phyloP scores from a whole-genome alignment of 1,140 invertebrate genomes.

The Solen grandis region DNA sequence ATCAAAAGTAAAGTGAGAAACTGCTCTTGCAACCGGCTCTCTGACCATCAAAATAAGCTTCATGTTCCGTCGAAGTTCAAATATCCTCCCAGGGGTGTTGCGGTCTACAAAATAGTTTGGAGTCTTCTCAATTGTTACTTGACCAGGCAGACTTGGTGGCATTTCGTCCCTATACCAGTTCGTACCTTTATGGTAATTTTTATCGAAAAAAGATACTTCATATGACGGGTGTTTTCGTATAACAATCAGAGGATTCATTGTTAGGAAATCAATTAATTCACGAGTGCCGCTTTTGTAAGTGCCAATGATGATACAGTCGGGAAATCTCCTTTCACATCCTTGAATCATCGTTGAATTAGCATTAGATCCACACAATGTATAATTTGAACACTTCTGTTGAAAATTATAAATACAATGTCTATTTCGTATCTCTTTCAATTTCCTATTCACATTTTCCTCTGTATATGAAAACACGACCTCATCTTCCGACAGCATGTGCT shows the following conservation, averaged over 20 bases:
- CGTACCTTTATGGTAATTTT: constrained; percentile 11
- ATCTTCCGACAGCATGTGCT: too few species aligned
- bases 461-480: constrained; percentile 11
- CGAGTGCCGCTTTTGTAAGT: constrained; percentile 42
- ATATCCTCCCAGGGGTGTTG: constrained; percentile 13
- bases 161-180: constrained; percentile 28
- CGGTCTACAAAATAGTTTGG: constrained; percentile 32
- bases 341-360: background rate
- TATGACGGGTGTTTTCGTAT: constrained; percentile 7
- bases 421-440: background rate
- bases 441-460: background rate
- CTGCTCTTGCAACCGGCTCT: constrained; percentile 25
- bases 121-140: constrained; percentile 55
- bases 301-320: constrained; percentile 21
- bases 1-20: constrained; percentile 40
- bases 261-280: constrained; percentile 42
- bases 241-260: constrained; percentile 31
- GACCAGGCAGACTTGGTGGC: constrained; percentile 1
- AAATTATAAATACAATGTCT: background rate
- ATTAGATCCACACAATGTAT: background rate
- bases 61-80: constrained; percentile 20
- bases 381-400: background rate
- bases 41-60: constrained; percentile 50
- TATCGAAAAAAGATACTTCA: constrained; percentile 43
- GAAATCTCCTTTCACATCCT: constrained; percentile 23